Percentiles rank a stretch among this genome's conserved stretches.
phyloP scores from a whole-genome alignment of 2,797 vertebrate genomes.

The Bradypus variegatus region DNA sequence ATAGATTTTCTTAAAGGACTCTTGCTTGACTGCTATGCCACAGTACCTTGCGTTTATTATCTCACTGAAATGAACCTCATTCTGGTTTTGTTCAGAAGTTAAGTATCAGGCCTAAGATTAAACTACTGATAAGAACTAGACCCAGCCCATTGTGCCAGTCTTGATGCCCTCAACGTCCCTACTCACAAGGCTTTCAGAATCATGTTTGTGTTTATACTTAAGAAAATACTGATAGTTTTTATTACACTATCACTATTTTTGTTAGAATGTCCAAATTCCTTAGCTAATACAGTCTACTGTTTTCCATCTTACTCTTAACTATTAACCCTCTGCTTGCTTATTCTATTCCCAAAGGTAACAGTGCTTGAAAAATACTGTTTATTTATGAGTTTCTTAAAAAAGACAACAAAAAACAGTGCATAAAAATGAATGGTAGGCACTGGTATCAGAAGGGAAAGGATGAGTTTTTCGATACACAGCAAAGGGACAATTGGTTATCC shows the following conservation, averaged over 20 bases:
- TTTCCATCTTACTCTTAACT: constrained; percentile 9
- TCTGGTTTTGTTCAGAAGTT: background rate
- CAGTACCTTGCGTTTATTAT: background rate
- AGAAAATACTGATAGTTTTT: background rate
- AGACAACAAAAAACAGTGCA: background rate
- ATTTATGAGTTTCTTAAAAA: background rate
- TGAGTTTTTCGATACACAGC: background rate
- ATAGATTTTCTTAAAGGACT: background rate
- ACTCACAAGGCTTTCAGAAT: background rate
- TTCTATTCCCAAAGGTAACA: background rate
- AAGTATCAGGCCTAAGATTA: background rate
- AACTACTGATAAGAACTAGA: background rate
- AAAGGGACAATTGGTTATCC: background rate
- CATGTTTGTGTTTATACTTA: background rate
- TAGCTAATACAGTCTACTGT: background rate
- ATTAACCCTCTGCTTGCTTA: background rate
- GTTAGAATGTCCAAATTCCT: background rate
- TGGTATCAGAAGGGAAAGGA: background rate
- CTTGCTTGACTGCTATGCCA: background rate
- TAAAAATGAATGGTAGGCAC: background rate
- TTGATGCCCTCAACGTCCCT: background rate
- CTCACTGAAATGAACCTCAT: background rate
- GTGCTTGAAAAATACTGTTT: background rate
- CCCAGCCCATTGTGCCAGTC: background rate
- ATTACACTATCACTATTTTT: background rate